Evolutionary conservation across 2,113 vertebrate species (phyloP), one percentile per base, ranked within the genome.

Genomic region (Pogonocichla stellata): DNA sequence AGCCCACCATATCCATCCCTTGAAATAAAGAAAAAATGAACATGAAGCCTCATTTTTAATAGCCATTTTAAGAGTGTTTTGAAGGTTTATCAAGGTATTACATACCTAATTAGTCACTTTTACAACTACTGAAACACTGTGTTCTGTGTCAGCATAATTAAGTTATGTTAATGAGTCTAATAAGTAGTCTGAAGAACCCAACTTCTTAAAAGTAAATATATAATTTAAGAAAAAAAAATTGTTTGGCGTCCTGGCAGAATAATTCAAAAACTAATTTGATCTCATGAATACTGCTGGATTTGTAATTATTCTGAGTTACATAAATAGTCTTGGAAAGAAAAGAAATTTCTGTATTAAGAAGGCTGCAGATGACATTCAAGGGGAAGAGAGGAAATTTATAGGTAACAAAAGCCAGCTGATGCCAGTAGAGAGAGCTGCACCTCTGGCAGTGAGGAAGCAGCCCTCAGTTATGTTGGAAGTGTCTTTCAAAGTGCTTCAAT

Each of bases 131-230:
- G 70, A 91, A 95, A 65, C 31, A 92, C 54, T 43, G 31, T 94
- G 86, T 82, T 79, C 24, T 79, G 34, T 60, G 67, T 89, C 56
- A 93, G 81, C 25, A 60, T 64, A 82, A 96, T 95, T 95, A 96
- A 85, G 40, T 93, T 92, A 81, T 23, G 74, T 71, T 93, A 93
- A 96, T 80, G 47, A 71, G 53, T 50, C 31, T 92, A 88, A 78
- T 84, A 92, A 60, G 36, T 86, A 86, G 61, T 62, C 69, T 71
- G 94, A 94, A 82, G 36, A 96, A 95, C 60, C 26, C 89, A 87
- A 51, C 11, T 91, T 81, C 83, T 72, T 92, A 48, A 84, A 94
- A 91, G 57, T 86, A 96, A 94, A 90, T 62, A 57, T 16, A 93
- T 61, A 5, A 61, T 88, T 75, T 82, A 73, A 62, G 38, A 69